Base-by-base conservation (phyloP, 2,797 vertebrate species). In the Cottoperca gobio region DNA sequence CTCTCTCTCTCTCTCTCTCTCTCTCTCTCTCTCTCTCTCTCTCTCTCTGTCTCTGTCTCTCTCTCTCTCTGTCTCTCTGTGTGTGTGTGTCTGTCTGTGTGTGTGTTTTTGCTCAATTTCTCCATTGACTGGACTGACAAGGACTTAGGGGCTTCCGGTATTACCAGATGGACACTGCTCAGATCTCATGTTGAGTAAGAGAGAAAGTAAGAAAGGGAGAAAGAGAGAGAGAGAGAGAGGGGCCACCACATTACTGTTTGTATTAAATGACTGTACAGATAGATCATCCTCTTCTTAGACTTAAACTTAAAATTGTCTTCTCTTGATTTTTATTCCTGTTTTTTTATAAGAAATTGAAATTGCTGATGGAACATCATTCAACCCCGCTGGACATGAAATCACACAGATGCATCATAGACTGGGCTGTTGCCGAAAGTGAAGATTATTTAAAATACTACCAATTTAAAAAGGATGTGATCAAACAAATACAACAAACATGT, bases 121-220 rank as follows among this genome's bases (percentile, higher is more conserved):
- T 69, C n/a, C 10, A 57, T 66, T 83, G 77, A 61, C 28, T 67
- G 53, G 43, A 48, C 73, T 86, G 80, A 84, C 31, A 62, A 66
- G 67, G 78, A 85, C 79, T 82, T 73, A 12, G 49, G 57, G 63
- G 61, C 23, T 79, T 65, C 55, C 84, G 63, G 73, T 86, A 86
- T 76, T 81, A 83, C 42, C 70, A 85, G 76, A 81, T 82, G 73
- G 64, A 66, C 23, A 53, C 23, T 66, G 43, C 68, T 66, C 65
- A 73, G 59, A 86, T 86, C 81, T 77, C 16, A 64, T 73, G 66
- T 79, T 23, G 23, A 37, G 52, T 21, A 11, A 13, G 12, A 55
- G 48, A 73, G 49, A 61, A 2, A 53, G 23, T 50, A 45, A 45
- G 50, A 52, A 19, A 12, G 33, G 16, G 3, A 60, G 28, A 33